Evolutionary conservation across 1,140 invertebrate species (phyloP), one percentile per base, ranked within the genome.

Genomic region (Helicoverpa zea): DNA sequence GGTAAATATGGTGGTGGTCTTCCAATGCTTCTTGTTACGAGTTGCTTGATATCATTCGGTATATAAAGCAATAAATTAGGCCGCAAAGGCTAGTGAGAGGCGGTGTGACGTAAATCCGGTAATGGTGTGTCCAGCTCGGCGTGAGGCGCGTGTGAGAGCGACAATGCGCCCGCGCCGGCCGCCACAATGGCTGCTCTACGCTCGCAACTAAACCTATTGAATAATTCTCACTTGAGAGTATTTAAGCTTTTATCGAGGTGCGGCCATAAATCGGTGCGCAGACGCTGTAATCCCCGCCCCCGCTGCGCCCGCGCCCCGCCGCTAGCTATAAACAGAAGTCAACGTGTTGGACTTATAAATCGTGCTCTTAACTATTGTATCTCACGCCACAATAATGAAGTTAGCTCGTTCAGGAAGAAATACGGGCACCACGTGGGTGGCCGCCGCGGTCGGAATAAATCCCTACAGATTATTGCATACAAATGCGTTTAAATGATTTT

Each of bases 311-410:
- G 86, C 91, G 83, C 88, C 89, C 90, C 89, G 83, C 91, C 88
- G 84, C 87, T 87, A 89, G 91, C 93, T 91, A 94, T 94, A 94
- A 94, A 94, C 94, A 95, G 94, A 94, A 94, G 94, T 94, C 94
- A 94, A 94, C 94, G 92, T 94, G 92, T 94, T 89, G 89, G 91
- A 90, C 92, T 92, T 93, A 95, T 95, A 95, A 95, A 95, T 95
- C 92, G 92, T 92, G 91, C 88, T 93, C 93, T 94, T 95, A 94
- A 94, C 92, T 94, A 95, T 94, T 95, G 94, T 95, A 95, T 94
- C 92, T 93, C 91, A 91, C 87, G 90, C 91, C 92, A 95, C 94
- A 95, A 95, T 95, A 95, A 95, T 95, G 94, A 95, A 95, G 92
- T 95, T 94, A 91, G 94, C 92, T 95, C 92, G 90, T 94, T 93